Evolutionary conservation across 2,888 invertebrate genomes (phyloP).

Genomic region (Netelia inedita): DNA sequence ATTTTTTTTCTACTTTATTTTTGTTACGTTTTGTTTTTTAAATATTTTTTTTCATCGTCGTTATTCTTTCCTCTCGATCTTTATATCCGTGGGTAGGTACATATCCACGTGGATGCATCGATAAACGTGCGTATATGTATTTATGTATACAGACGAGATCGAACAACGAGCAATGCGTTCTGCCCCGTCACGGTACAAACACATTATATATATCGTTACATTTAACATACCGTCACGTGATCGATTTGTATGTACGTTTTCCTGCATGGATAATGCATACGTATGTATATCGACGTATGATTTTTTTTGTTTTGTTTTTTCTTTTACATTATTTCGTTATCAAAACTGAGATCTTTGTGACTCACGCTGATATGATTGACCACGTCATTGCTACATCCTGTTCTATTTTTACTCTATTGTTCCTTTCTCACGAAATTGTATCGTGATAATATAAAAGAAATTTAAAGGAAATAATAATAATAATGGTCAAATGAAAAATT

Average conservation of each 20-base stretch:
- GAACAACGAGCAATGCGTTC: constrained; percentile 34
- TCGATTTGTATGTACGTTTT: constrained; percentile 8
- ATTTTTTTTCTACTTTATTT: constrained; percentile 29
- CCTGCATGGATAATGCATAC: constrained; percentile 1
- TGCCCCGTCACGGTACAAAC: constrained; percentile 59
- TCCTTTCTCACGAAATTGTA: background rate
- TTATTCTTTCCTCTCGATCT: constrained; percentile 53
- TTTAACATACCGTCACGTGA: constrained; percentile 43
- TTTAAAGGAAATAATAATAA: no score
- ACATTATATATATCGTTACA: constrained; percentile 44
- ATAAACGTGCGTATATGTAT: constrained; percentile 31
- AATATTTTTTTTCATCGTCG: constrained; percentile 14
- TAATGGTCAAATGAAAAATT: background rate
- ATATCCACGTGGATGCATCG: constrained; percentile 7
- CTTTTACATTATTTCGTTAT: constrained; percentile 23
- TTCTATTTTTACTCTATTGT: constrained; percentile 15
- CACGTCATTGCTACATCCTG: constrained; percentile 19
- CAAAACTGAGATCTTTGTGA: constrained; percentile 42
- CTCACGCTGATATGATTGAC: constrained; percentile 40
- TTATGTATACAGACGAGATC: background rate
- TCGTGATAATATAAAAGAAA: no score
- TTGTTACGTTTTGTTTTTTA: constrained; percentile 28
- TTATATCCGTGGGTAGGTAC: constrained; percentile 28
- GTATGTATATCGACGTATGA: constrained; percentile 1
- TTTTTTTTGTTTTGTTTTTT: constrained; percentile 24